Evolutionary conservation across 2,113 vertebrate species (phyloP).

Genomic region (Microcebus tavaratra): DNA sequence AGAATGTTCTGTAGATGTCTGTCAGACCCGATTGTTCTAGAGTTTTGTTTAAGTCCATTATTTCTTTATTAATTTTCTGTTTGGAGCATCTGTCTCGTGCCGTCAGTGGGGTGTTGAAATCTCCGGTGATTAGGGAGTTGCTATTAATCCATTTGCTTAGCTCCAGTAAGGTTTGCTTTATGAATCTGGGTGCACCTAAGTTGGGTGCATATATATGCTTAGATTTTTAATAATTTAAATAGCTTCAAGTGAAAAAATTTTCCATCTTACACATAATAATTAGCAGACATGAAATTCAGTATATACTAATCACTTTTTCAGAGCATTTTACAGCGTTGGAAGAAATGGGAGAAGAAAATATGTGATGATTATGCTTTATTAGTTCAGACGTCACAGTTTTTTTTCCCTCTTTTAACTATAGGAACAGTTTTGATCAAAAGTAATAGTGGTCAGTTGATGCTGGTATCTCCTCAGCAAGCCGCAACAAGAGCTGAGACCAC

Average conservation of each 20-base stretch:
- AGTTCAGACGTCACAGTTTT: background rate
- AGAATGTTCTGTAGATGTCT: no score
- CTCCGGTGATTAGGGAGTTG: no score
- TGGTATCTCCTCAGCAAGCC: slow-evolving; percentile 95
- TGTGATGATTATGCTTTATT: background rate
- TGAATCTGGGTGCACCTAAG: no score
- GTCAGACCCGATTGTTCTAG: no score
- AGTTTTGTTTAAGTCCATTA: no score
- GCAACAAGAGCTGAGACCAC: slow-evolving; percentile 85
- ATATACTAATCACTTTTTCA: background rate
- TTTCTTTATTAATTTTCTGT: no score
- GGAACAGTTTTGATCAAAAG: slow-evolving; percentile 96
- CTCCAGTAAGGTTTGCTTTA: no score
- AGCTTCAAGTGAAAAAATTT: slow-evolving; percentile 51
- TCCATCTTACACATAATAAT: background rate
- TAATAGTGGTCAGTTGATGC: slow-evolving; percentile 94
- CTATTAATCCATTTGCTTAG: no score
- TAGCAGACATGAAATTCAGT: slow-evolving; percentile 20
- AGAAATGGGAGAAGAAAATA: slow-evolving; percentile 29
- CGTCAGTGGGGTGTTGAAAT: no score
- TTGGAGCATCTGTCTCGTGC: no score
- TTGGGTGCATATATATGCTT: background rate
- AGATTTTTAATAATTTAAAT: slow-evolving; percentile 44
- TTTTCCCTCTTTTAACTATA: slow-evolving; percentile 77
- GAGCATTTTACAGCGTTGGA: background rate